A percentile compares a stretch with the other conserved stretches of the same genome.
phyloP scores from a whole-genome alignment of 92 coral and sea anemone genomes.

The Pocillopora meandrina region DNA sequence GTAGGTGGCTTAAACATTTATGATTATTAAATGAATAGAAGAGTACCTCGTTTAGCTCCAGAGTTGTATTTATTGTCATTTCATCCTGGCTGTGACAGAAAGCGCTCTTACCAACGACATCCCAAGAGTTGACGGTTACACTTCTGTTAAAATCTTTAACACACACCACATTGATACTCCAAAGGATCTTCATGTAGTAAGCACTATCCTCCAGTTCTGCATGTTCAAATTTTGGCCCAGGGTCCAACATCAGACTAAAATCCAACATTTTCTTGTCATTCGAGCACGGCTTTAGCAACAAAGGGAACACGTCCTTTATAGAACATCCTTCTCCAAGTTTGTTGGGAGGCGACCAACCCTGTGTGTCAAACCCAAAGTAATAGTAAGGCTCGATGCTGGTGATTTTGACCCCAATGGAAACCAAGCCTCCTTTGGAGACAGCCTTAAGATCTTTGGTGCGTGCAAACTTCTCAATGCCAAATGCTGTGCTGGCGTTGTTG shows the following conservation, averaged over 20 bases:
- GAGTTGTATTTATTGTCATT: conserved; percentile 65
- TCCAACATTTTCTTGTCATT: conserved; percentile 67
- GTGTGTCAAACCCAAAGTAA: conserved; percentile 90
- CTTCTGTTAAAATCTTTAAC: conserved; percentile 78
- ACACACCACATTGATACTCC: conserved; percentile 86
- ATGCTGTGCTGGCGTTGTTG: conserved; percentile 71
- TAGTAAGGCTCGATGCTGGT: conserved; percentile 84
- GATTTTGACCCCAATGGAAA: conserved; percentile 80
- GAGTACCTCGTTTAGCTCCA: conserved; percentile 79
- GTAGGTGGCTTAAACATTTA: too few species aligned
- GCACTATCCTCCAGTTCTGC: conserved; percentile 86
- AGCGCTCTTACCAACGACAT: conserved; percentile 79
- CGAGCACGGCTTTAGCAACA: conserved; percentile 65
- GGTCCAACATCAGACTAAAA: conserved; percentile 86
- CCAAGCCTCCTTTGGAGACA: conserved; percentile 87
- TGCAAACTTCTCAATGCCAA: conserved; percentile 90
- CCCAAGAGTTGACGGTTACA: conserved; percentile 81
- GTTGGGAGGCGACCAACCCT: conserved; percentile 75
- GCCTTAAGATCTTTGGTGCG: conserved; percentile 89
- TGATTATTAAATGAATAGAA: too few species aligned
- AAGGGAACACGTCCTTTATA: conserved; percentile 71
- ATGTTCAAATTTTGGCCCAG: conserved; percentile 62
- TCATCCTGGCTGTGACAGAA: conserved; percentile 95
- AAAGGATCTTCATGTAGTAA: conserved; percentile 87
- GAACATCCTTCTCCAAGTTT: conserved; percentile 63